Base-by-base conservation (phyloP, 2,888 invertebrate genomes). In the Synergus itoensis region DNA sequence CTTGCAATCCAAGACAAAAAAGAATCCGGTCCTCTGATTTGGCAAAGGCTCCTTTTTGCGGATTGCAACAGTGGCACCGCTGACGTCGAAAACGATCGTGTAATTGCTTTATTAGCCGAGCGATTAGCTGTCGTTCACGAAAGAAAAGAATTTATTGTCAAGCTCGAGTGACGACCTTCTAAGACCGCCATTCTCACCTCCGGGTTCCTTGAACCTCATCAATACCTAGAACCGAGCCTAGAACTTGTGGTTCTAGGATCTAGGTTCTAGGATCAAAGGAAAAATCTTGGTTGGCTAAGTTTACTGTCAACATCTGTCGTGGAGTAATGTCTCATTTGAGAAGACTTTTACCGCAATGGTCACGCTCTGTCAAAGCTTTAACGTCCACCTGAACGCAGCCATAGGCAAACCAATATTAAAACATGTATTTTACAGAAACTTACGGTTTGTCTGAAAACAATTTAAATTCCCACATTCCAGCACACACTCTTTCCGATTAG, bases 111-210 rank as follows among this genome's bases (percentile, higher is more conserved):
- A 73, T 53, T 40, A 73, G 48, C 11, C 4, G 36, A 53, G 28
- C 11, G n/a, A 48, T 73, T 53, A 73, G 53, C 36, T 53, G 53
- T 73, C 16, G 41, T 65, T 65, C 11, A 28, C 28, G n/a, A 53
- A n/a, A 48, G 48, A 73, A 73, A 73, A 36, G n/a, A 73, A 73
- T 73, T 36, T 7, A n/a, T 9, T 73, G 16, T 53, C 73, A 69
- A 45, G 53, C 48, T 73, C 53, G 48, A 53, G 36, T 48, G 16
- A 16, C 9, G n/a, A 16, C 53, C 9, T 48, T 28, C 53, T 53
- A 14, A 41, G 21, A 73, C 36, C 21, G 21, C 21, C 28, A 53
- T 73, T 28, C n/a, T 40, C n/a, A 48, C 18, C 48, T 73, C 53
- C 73, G 53, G n/a, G 53, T 40, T 73, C 36, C 21, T 53, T 73